Evolutionary conservation across 1,140 invertebrate species (phyloP), one percentile per base, ranked within the genome.

Genomic region (Augochlora pura): DNA sequence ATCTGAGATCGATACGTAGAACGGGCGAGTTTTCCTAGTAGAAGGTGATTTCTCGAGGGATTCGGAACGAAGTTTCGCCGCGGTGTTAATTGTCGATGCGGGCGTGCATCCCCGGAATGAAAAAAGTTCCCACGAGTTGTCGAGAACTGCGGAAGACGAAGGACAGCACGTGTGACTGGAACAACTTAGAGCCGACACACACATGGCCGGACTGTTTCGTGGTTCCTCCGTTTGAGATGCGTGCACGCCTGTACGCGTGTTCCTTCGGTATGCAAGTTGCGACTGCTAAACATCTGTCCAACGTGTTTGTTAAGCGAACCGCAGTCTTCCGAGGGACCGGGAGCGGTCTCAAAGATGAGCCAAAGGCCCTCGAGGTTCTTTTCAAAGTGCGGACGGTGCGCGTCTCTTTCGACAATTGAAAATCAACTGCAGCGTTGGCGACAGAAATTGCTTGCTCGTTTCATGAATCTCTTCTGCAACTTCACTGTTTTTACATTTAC

Each of bases 111-210:
- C 63, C 63, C 27, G 25, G 63, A 57, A 21, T 27, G 66, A 77
- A 82, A 79, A 81, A 82, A 80, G 74, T 86, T 86, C 84, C 83
- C 84, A 86, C 84, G 83, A 76, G 72, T 52, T 12, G 54, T 38
- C 59, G 46, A 49, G 64, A 77, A 77, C 64, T 70, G 77, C 69
- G 52, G 64, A 62, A 73, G 69, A 62, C n/a, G 69, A 80, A 74
- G 18, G 25, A 46, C 46, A 75, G 80, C 80, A 77, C 70, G 83
- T 74, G 75, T 57, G 39, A 67, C 71, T 79, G 68, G 62, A 60
- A 82, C 65, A 65, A 21, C 74, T 79, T 75, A 72, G 75, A 85
- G 72, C 70, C 59, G 60, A 75, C 81, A 82, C 84, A 75, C 84
- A 85, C 80, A 82, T 86, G 83, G 83, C 82, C 60, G 74, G 62